These are phyloP conservation scores for Neogobius melanostomus DNA, from an alignment of 2,113 vertebrate genomes.

Conservation along the genomic window DNA sequence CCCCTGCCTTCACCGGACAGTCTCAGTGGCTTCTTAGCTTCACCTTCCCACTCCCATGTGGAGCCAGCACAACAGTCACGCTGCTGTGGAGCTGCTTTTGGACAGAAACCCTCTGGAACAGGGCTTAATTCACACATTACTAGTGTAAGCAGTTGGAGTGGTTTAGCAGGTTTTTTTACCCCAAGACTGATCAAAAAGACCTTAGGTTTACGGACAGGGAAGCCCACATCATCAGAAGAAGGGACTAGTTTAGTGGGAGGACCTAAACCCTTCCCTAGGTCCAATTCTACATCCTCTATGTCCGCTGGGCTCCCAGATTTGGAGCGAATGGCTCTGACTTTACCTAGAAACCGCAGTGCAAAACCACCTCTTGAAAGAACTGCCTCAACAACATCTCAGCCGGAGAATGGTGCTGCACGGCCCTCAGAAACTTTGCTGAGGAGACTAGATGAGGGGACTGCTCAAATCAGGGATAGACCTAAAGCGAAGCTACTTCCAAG, in stretches of 20 bases:
- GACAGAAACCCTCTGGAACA: conserved; percentile 84
- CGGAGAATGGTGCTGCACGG: conserved; percentile 84
- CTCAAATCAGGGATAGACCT: conserved; percentile 88
- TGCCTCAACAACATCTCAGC: conserved; percentile 89
- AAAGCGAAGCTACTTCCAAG: conserved; percentile 93
- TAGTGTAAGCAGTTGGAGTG: conserved; percentile 87
- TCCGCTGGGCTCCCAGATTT: conserved; percentile 94
- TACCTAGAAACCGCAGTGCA: conserved; percentile 92
- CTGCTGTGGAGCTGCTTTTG: conserved; percentile 88
- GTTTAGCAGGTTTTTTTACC: conserved; percentile 96
- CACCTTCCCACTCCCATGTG: conserved; percentile 80
- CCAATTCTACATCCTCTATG: conserved; percentile 99
- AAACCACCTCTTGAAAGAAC: conserved; percentile 93
- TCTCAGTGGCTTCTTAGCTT: conserved; percentile 80
- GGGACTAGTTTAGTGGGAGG: conserved; percentile 56
- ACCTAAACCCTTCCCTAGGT: conserved; percentile 93
- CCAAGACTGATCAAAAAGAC: conserved; percentile 99
- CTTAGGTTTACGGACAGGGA: conserved; percentile 90
- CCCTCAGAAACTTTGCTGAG: conserved; percentile 78
- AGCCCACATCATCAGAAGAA: conserved; percentile 84
- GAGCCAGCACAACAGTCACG: conserved; percentile 86
- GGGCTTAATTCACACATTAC: conserved; percentile 77
- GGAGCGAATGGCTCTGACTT: conserved; percentile 95
- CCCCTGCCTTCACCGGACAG: conserved; percentile 87
- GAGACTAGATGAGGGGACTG: conserved; percentile 87